Base-by-base conservation (phyloP, 2,888 invertebrate genomes). In the Drosophila leonis region DNA sequence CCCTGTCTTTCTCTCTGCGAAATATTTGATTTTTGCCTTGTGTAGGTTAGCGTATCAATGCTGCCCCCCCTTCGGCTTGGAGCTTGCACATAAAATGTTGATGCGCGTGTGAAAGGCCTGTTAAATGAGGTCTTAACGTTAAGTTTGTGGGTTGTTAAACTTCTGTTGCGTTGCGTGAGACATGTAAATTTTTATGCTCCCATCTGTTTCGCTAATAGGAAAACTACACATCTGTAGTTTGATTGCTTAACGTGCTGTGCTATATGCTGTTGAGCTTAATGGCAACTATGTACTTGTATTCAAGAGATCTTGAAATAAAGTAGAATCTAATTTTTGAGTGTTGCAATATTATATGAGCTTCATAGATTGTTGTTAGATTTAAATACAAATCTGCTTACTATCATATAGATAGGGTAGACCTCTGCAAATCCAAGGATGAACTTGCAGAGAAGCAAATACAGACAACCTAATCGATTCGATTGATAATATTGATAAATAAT, bases 101-200 rank as follows among this genome's bases (percentile, higher is more conserved):
- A 75, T 67, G 77, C 67, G 72, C 62, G 52, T 66, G 76, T 56
- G 52, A 86, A 80, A 60, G 61, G 74, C 56, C 55, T 68, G 55
- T 48, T 66, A 57, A 57, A 57, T 72, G 66, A 56, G 68, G 44
- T 55, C 41, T 55, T 66, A 54, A 57, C 44, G n/a, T 10, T 15
- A 63, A 33, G 35, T 72, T 65, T 59, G 46, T 57, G 48, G 31
- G 12, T 42, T 44, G 48, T 60, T 41, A 51, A 68, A 39, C 37
- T 76, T 39, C 15, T 29, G 29, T 24, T 15, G 13, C 29, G 35
- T 48, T 66, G 48, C 42, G 56, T 31, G 48, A 9, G 15, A n/a
- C 48, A 64, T 18, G 49, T 15, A 20, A 33, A 64, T 64, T 64
- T 63, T 4, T 3, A 27, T 37, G 31, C 24, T 37, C 13, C 2